phyloP scores from a whole-genome alignment of 2,113 vertebrate genomes.

The Paralichthys olivaceus region DNA sequence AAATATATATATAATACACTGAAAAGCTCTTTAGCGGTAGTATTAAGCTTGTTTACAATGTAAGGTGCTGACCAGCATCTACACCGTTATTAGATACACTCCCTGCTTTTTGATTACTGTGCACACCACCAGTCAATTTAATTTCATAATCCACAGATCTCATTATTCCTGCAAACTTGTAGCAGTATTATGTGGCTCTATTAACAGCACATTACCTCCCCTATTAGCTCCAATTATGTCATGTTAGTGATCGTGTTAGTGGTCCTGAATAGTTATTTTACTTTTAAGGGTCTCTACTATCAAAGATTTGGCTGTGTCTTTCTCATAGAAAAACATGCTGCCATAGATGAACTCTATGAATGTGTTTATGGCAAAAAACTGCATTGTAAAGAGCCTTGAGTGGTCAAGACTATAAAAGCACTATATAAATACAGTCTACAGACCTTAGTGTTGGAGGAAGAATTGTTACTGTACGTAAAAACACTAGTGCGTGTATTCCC shows the following conservation, averaged over 20 bases:
- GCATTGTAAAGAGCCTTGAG: too few relatives aligned
- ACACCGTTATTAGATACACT: constrained; percentile 23
- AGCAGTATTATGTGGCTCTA: neutral
- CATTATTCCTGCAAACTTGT: constrained; percentile 18
- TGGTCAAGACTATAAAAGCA: too few relatives aligned
- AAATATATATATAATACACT: constrained; percentile 6
- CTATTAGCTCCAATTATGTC: neutral
- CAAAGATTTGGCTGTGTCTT: neutral
- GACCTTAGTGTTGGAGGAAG: too few relatives aligned
- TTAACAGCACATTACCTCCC: neutral
- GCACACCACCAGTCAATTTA: constrained; percentile 17
- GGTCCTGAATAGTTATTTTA: neutral
- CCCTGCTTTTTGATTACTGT: constrained; percentile 28
- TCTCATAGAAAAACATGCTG: too few relatives aligned
- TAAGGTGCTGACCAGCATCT: constrained; percentile 18
- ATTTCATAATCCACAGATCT: constrained; percentile 38
- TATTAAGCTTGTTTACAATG: constrained; percentile 19
- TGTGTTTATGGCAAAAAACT: too few relatives aligned
- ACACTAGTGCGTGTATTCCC: too few relatives aligned
- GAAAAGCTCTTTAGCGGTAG: constrained; percentile 1
- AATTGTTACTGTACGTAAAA: too few relatives aligned
- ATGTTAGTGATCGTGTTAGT: neutral
- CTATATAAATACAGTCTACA: too few relatives aligned
- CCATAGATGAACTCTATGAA: too few relatives aligned
- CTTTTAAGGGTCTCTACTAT: neutral